A percentile compares a stretch with the other conserved stretches of the same genome.
Evolutionary conservation across 1,140 invertebrate genomes (phyloP).

Genomic region (Pseudomyrmex pallidus): DNA sequence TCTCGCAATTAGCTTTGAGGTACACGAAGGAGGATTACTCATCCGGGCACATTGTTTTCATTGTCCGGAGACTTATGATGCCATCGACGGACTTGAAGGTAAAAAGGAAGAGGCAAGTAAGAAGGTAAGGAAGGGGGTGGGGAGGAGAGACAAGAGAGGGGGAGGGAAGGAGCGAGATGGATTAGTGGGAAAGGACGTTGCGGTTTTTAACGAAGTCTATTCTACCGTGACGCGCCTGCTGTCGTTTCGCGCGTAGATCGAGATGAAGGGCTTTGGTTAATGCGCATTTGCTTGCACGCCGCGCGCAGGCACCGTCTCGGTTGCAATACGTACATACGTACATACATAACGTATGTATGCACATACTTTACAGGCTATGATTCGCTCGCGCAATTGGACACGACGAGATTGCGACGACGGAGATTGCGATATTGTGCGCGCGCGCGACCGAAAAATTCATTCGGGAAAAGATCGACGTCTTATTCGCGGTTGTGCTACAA

Average conservation of each 20-base stretch:
- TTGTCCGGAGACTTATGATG: conserved; percentile 60
- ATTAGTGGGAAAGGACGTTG: background rate
- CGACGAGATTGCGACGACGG: background rate
- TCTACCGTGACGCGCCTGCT: conserved; percentile 1
- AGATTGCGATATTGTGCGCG: too few relatives aligned
- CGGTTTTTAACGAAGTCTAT: conserved; percentile 15
- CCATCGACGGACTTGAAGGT: conserved; percentile 21
- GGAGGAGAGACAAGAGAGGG: background rate
- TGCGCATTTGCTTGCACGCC: background rate
- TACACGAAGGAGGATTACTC: conserved; percentile 70
- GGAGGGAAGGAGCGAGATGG: too few relatives aligned
- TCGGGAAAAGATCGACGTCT: background rate
- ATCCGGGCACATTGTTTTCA: conserved; percentile 72
- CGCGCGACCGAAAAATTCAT: background rate
- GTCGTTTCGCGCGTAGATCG: conserved; percentile 8
- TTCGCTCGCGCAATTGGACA: background rate
- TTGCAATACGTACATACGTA: background rate
- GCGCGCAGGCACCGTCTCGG: background rate
- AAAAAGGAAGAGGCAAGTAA: conserved; percentile 16
- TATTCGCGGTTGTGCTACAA: too few relatives aligned
- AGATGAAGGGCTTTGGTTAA: conserved; percentile 16
- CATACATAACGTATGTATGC: too few relatives aligned
- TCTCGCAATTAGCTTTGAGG: conserved; percentile 59
- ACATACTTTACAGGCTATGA: background rate
- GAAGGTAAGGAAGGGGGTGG: background rate